Evolutionary conservation across 2,113 vertebrate species (phyloP), one percentile per base, ranked within the genome.

Genomic region (Ceyx cyanopectus): DNA sequence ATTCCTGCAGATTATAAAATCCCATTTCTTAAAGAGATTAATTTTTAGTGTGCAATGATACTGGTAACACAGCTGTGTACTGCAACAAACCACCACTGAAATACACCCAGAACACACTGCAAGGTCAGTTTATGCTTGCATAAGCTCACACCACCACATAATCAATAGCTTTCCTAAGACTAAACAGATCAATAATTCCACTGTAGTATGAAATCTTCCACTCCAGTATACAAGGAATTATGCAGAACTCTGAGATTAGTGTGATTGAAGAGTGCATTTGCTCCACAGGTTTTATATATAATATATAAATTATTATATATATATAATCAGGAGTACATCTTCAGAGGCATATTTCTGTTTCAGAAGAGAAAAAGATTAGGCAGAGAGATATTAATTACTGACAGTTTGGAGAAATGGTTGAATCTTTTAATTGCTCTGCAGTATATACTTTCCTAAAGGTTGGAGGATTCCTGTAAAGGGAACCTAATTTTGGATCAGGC

Each of bases 111-210:
- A 83, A 86, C 45, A 70, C 40, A 21, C 21, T 95, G 53, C 68
- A 91, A 85, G 73, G 82, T 93, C 94, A 95, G 57, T 77, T 83
- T 67, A 60, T 93, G 76, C 81, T 89, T 96, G 53, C 57, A 57
- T 95, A 88, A 94, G 79, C 76, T 93, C 5, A 3, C 26, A 48
- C 7, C 12, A 74, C 46, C 10, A 48, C 34, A 51, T 83, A 83
- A 92, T 95, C 90, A 82, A 85, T 94, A 94, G 53, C 60, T 88
- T 92, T 91, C 65, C 53, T 75, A 50, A 83, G 48, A 40, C 76
- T 81, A 88, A 93, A 72, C 61, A 78, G 76, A 75, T 94, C 94
- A 43, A 37, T 95, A 90, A 88, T 87, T 90, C 65, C 68, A 15
- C 53, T 93, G 61, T 90, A 68, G 45, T 94, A 75, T 90, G 73